Evolutionary conservation across 2,113 vertebrate species (phyloP).

Genomic region (Ramphastos sulfuratus): DNA sequence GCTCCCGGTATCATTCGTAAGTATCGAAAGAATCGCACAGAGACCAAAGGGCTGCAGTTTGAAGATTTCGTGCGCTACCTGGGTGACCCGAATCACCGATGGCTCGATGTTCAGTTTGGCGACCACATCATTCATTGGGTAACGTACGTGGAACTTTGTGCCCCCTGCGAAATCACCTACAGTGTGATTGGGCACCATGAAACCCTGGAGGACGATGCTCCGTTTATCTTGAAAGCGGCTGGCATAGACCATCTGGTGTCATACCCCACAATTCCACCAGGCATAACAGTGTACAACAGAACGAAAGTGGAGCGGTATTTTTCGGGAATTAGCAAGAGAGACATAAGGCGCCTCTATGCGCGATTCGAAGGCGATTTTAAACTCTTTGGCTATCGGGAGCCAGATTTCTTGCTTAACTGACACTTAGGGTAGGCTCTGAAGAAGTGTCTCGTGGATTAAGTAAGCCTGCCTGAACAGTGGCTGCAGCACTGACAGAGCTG

Average conservation of each 20-base stretch:
- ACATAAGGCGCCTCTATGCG: constrained; percentile 87
- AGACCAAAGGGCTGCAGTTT: constrained; percentile 87
- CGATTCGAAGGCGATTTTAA: constrained; percentile 92
- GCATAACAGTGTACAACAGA: constrained; percentile 92
- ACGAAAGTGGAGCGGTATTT: constrained; percentile 95
- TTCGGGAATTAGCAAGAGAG: constrained; percentile 88
- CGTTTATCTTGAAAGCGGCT: constrained; percentile 86
- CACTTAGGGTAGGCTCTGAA: background rate
- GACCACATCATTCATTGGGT: constrained; percentile 97
- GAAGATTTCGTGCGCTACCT: constrained; percentile 97
- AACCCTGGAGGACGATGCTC: constrained; percentile 90
- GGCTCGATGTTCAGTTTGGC: constrained; percentile 91
- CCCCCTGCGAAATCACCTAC: constrained; percentile 91
- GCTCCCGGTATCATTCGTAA: constrained; percentile 94
- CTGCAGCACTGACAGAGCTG: constrained; percentile 23
- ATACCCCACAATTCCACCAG: constrained; percentile 91
- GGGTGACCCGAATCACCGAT: constrained; percentile 87
- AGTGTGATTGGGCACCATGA: constrained; percentile 93
- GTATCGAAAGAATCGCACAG: constrained; percentile 85
- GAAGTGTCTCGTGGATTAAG: background rate
- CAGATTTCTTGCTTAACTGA: constrained; percentile 90
- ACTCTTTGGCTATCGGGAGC: constrained; percentile 91
- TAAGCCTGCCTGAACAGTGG: background rate
- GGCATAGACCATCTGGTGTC: constrained; percentile 88
- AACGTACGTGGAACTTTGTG: constrained; percentile 92